Base-by-base conservation (phyloP, 2,888 invertebrate species). In the Physocephala rufipes region DNA sequence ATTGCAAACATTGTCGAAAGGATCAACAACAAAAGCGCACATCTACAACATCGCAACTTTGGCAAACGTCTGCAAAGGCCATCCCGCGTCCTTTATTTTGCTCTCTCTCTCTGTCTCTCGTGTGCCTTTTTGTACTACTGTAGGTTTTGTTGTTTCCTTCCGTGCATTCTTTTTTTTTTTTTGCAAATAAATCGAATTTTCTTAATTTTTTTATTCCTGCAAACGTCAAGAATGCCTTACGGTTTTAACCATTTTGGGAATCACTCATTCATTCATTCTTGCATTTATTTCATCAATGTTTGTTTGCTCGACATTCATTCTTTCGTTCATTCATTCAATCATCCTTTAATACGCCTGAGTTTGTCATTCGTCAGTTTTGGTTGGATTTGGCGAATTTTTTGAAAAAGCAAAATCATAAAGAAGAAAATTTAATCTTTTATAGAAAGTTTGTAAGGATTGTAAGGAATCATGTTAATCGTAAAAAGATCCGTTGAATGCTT, bases 131-230 rank as follows among this genome's bases (percentile, higher is more conserved):
- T 43, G 16, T 26, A 21, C 4, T 21, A 13, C 51, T 61, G 49
- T 24, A 51, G 67, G 2, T n/a, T 7, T 2, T 15, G 5, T 59
- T 26, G 19, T 55, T 64, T 51, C 51, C 21, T 43, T 12, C 28
- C 19, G 1, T 21, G 7, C 51, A 51, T 58, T 24, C 45, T 63
- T 9, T n/a, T 59, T 58, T 73, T 65, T 73, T 69, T 73, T 79
- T 78, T 80, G 75, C 78, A 78, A 77, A 78, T 78, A 78, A 80
- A 79, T 79, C 79, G 79, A 79, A 79, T 80, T 80, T 79, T 76
- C 77, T 80, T 78, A 78, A 79, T 79, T 79, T 78, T n/a, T 74
- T 74, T 78, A 77, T 80, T 78, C 75, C 71, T 71, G 74, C 73
- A 73, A 73, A 74, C 76, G 71, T 65, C 66, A 67, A 65, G 63